Conservation (phyloP, 1,140 invertebrate species). For the Bombus difficillimus region DNA sequence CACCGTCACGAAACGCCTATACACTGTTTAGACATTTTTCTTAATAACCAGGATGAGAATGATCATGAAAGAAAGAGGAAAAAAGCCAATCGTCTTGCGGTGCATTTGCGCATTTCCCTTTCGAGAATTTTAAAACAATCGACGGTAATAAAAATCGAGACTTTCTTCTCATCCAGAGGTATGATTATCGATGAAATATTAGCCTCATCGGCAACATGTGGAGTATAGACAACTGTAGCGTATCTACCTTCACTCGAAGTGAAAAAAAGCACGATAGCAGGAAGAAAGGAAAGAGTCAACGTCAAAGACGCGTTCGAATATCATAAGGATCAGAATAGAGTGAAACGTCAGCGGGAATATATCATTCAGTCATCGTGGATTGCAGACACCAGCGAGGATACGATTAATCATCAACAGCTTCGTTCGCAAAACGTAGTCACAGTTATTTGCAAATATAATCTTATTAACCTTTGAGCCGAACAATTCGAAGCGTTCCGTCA, state of each 20-base stretch:
- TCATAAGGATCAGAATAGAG: slow-evolving; percentile 14
- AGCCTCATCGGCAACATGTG: not conserved
- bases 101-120: too few species aligned
- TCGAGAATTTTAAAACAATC: not conserved
- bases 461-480: slow-evolving; percentile 37
- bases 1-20: slow-evolving; percentile 1
- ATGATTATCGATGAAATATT: slow-evolving; percentile 11
- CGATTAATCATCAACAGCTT: slow-evolving; percentile 5
- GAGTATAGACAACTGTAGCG: not conserved
- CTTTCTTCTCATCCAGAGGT: not conserved
- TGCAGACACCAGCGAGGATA: slow-evolving; percentile 5
- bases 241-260: not conserved
- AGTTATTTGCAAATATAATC: slow-evolving; percentile 22
- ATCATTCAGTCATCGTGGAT: slow-evolving; percentile 34
- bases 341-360: slow-evolving; percentile 38
- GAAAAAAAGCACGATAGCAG: not conserved
- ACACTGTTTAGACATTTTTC: not conserved
- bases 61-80: not conserved
- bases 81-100: not conserved
- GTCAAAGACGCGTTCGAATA: not conserved
- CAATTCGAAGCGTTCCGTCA: slow-evolving; percentile 19
- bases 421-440: slow-evolving; percentile 6
- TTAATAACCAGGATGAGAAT: not conserved
- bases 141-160: not conserved
- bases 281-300: slow-evolving; percentile 2